These are phyloP conservation scores for Phycodurus eques DNA, from an alignment of 2,113 vertebrate species.

Conservation along the genomic window DNA sequence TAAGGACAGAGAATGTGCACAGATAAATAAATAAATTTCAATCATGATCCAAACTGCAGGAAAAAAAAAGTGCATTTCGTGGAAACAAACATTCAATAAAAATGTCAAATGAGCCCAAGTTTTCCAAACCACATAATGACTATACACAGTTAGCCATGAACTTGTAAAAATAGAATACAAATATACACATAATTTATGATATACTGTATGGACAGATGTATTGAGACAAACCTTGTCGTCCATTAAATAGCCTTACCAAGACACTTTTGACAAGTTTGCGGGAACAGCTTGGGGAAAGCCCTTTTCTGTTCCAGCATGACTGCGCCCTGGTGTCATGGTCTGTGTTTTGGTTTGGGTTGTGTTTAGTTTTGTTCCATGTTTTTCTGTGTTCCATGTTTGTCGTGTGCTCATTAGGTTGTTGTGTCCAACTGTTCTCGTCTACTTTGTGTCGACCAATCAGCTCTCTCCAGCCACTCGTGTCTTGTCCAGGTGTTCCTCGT, in stretches of 20 bases:
- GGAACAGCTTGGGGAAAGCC: neutral
- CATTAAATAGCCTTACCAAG: neutral
- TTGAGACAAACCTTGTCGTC: neutral
- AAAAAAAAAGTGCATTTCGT: constrained; percentile 7
- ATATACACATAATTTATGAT: constrained; percentile 20
- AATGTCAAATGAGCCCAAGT: constrained; percentile 2
- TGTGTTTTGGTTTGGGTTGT: too few species aligned
- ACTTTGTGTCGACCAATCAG: too few species aligned
- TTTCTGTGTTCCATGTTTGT: too few species aligned
- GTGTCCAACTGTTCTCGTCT: too few species aligned
- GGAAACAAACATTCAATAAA: constrained; percentile 5
- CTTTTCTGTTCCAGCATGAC: neutral
- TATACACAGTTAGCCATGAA: constrained; percentile 16
- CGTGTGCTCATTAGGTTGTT: too few species aligned
- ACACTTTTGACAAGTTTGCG: neutral
- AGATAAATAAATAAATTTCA: constrained; percentile 1
- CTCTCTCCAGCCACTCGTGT: too few species aligned
- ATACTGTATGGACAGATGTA: neutral
- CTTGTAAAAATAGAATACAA: constrained; percentile 39
- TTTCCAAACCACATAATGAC: neutral
- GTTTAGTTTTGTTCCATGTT: too few species aligned
- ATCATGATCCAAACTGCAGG: neutral
- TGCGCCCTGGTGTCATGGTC: too few species aligned
- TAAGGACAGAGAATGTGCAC: constrained; percentile 1
- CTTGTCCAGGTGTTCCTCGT: too few species aligned